These are phyloP conservation scores for Remorina albescens DNA, from an alignment of 2,797 vertebrate genomes.

Conservation along the genomic window DNA sequence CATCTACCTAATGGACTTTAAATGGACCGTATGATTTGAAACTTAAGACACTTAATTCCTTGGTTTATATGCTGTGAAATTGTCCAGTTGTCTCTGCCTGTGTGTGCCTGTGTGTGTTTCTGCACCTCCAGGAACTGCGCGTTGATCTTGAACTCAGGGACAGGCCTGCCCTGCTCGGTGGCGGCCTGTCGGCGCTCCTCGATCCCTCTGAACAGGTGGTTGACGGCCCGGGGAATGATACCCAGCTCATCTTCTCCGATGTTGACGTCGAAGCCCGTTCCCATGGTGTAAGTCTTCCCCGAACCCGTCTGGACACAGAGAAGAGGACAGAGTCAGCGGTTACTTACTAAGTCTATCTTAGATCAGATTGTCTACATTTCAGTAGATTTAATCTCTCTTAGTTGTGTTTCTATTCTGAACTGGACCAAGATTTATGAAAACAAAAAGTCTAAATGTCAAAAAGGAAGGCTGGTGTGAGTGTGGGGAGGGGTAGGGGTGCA, in stretches of 20 bases:
- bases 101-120: slow-evolving; percentile 9
- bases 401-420: background rate
- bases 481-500: slow-evolving; percentile 35
- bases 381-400: background rate
- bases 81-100: background rate
- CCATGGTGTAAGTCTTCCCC: slow-evolving; percentile 98
- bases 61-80: background rate
- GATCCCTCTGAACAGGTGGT: slow-evolving; percentile 93
- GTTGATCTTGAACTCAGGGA: slow-evolving; percentile 98
- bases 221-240: slow-evolving; percentile 95
- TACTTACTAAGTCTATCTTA: background rate
- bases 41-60: background rate
- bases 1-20: slow-evolving; percentile 37
- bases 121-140: slow-evolving; percentile 96
- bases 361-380: background rate
- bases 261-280: slow-evolving; percentile 96
- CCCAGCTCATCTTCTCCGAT: slow-evolving; percentile 92
- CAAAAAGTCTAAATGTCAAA: background rate
- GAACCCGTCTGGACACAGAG: slow-evolving; percentile 89
- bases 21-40: slow-evolving; percentile 14
- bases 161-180: slow-evolving; percentile 88
- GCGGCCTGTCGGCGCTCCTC: slow-evolving; percentile 90
- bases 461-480: background rate
- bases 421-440: background rate
- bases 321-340: background rate